phyloP scores from a whole-genome alignment of 2,888 invertebrate genomes.

The Creontiades dilutus region DNA sequence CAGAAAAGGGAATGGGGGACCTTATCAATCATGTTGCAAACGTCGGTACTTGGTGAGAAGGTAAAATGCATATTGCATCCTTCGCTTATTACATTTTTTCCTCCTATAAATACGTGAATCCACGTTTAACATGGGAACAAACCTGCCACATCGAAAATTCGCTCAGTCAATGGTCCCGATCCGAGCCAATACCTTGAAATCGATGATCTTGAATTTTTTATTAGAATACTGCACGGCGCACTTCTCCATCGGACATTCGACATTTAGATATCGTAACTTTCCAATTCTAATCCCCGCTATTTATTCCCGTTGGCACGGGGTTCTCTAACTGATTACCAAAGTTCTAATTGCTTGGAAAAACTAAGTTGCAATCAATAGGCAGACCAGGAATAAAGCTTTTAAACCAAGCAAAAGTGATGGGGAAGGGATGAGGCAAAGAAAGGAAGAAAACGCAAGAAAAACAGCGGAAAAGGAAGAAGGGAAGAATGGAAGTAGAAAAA shows the following conservation, averaged over 20 bases:
- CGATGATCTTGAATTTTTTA: too few species aligned
- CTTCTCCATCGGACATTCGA: not conserved
- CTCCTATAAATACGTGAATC: too few species aligned
- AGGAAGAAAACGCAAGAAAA: slow-evolving; percentile 14
- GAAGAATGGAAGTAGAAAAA: slow-evolving; percentile 45
- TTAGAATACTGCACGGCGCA: too few species aligned
- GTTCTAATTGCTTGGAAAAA: slow-evolving; percentile 61
- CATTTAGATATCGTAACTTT: slow-evolving; percentile 32
- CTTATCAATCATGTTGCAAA: too few species aligned
- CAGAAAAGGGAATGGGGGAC: too few species aligned
- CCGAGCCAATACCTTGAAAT: too few species aligned
- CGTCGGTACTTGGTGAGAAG: too few species aligned
- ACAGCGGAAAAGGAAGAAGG: slow-evolving; percentile 46
- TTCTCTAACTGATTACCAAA: slow-evolving; percentile 49
- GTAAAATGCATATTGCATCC: too few species aligned
- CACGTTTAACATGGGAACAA: too few species aligned
- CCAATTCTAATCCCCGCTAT: slow-evolving; percentile 37
- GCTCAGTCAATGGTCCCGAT: too few species aligned
- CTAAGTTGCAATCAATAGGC: slow-evolving; percentile 50
- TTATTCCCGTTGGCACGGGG: slow-evolving; percentile 29
- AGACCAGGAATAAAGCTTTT: slow-evolving; percentile 46
- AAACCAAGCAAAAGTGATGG: slow-evolving; percentile 50
- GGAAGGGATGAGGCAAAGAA: slow-evolving; percentile 24
- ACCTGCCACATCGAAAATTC: too few species aligned
- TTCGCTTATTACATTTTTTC: too few species aligned